Conservation (phyloP, 2,797 vertebrate species). For the Hydrophis major region DNA sequence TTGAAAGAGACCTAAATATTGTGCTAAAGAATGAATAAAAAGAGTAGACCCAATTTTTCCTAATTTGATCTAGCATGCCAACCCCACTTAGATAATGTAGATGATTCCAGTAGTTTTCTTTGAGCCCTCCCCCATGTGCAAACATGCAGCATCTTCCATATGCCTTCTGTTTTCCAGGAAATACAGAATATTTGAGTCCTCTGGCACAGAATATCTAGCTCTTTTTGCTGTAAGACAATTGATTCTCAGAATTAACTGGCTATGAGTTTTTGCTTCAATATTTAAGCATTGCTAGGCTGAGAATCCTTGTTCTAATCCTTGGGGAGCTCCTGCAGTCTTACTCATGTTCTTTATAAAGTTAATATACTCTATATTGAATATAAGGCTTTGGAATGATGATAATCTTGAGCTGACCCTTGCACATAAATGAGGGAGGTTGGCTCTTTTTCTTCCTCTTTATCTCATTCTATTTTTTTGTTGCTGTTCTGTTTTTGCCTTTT, state of each 20-base stretch:
- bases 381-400: background rate
- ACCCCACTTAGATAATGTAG: background rate
- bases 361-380: background rate
- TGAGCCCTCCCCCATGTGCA: background rate
- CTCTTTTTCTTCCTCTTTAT: background rate
- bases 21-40: background rate
- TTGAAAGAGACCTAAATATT: background rate
- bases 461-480: background rate
- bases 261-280: background rate
- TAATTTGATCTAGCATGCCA: background rate
- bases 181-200: background rate
- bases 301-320: background rate
- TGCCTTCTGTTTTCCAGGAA: background rate
- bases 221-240: background rate
- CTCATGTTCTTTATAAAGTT: slow-evolving; percentile 4
- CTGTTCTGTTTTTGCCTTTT: background rate
- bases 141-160: background rate
- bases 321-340: background rate
- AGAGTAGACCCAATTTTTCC: background rate
- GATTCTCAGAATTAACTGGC: background rate
- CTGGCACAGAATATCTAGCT: background rate
- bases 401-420: slow-evolving; percentile 1
- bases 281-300: background rate
- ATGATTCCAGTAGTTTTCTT: background rate
- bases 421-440: background rate